A percentile compares a stretch with the other conserved stretches of the same genome.
phyloP scores from a whole-genome alignment of 2,888 invertebrate genomes.

The Caenorhabditis macrosperma region DNA sequence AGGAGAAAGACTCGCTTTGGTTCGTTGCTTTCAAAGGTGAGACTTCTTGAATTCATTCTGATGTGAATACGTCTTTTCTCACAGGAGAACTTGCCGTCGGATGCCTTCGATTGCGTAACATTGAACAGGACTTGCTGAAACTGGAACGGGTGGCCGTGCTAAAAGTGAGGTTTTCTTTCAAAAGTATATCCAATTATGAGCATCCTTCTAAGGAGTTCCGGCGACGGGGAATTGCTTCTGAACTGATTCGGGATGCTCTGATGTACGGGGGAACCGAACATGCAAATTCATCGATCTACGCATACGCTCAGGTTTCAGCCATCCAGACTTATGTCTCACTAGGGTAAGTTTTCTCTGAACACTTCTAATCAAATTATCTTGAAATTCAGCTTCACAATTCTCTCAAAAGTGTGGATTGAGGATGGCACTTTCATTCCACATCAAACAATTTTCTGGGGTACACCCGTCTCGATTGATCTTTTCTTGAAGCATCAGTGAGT shows the following conservation, averaged over 20 bases:
- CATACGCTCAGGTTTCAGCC: slow-evolving; percentile 54
- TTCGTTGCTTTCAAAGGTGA: slow-evolving; percentile 52
- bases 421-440: slow-evolving; percentile 56
- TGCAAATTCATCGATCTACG: slow-evolving; percentile 40
- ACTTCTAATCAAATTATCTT: no score
- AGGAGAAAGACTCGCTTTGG: slow-evolving; percentile 48
- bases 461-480: slow-evolving; percentile 10
- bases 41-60: no score
- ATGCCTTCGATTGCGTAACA: slow-evolving; percentile 32
- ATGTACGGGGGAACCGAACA: slow-evolving; percentile 7
- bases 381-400: slow-evolving; percentile 44
- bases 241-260: slow-evolving; percentile 45
- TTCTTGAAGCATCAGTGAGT: slow-evolving; percentile 52
- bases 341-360: slow-evolving; percentile 35
- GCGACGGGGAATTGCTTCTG: slow-evolving; percentile 37
- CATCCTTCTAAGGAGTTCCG: slow-evolving; percentile 26
- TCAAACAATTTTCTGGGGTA: slow-evolving; percentile 55
- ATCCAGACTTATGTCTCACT: slow-evolving; percentile 35
- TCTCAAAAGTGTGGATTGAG: slow-evolving; percentile 57
- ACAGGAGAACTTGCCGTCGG: slow-evolving; percentile 37
- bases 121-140: slow-evolving; percentile 40
- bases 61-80: background rate
- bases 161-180: slow-evolving; percentile 14
- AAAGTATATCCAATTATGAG: background rate
- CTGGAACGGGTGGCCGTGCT: slow-evolving; percentile 57